Evolutionary conservation across 2,888 invertebrate genomes (phyloP).

Genomic region (Calliphora vomitoria): DNA sequence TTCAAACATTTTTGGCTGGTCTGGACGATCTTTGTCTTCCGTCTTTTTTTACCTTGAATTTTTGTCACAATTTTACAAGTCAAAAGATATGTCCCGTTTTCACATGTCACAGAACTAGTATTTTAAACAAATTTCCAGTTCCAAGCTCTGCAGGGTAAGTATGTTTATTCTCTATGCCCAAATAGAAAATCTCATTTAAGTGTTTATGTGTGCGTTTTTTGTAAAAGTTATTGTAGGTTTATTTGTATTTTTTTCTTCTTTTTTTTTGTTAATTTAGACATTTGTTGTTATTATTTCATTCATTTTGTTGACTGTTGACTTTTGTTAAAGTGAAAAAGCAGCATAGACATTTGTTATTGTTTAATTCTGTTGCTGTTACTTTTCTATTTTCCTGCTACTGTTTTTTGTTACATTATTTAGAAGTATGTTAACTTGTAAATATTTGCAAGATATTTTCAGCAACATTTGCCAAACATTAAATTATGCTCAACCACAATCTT

Average conservation of each 20-base stretch:
- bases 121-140: no score
- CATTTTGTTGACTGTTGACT: slow-evolving; percentile 23
- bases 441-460: not conserved
- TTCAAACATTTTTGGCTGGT: no score
- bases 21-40: no score
- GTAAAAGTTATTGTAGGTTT: no score
- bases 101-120: no score
- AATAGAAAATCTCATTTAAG: not conserved
- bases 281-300: slow-evolving; percentile 19
- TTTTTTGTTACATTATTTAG: not conserved
- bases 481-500: slow-evolving; percentile 39
- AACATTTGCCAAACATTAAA: not conserved
- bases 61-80: no score
- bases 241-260: not conserved
- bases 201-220: not conserved
- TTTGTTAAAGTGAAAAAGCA: slow-evolving; percentile 25
- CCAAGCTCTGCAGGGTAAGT: no score
- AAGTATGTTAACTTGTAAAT: slow-evolving; percentile 1
- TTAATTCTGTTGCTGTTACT: slow-evolving; percentile 9
- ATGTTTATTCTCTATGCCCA: not conserved
- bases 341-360: slow-evolving; percentile 4
- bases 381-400: not conserved
- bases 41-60: no score
- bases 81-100: no score
- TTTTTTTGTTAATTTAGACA: slow-evolving; percentile 29